These are phyloP conservation scores for Ibidorhyncha struthersii DNA, from an alignment of 2,113 vertebrate genomes.

Conservation along the genomic window DNA sequence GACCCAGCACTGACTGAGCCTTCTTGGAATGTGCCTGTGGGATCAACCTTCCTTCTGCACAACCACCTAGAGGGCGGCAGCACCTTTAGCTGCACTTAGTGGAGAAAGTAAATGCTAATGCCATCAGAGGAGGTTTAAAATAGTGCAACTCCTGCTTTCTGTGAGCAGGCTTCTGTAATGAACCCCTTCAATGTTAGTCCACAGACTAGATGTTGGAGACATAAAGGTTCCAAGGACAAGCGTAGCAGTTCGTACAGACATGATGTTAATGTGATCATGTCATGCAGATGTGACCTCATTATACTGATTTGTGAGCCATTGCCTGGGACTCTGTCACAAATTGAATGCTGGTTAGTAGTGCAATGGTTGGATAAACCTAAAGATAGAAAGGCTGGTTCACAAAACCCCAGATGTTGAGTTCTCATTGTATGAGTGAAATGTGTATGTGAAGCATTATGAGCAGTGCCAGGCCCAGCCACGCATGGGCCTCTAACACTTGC, in stretches of 20 bases:
- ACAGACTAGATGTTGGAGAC: neutral
- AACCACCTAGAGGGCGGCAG: accelerated
- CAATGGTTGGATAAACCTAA: neutral
- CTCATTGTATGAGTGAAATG: neutral
- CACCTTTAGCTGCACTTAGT: accelerated
- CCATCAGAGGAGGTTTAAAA: neutral
- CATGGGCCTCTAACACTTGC: accelerated
- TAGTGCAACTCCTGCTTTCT: neutral
- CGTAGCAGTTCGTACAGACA: neutral
- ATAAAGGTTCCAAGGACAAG: neutral
- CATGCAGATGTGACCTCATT: neutral
- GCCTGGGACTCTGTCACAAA: neutral
- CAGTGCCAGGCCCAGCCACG: neutral
- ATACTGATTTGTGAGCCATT: neutral
- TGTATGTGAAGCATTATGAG: neutral
- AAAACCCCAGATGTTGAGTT: neutral
- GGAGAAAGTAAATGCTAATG: neutral
- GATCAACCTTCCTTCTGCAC: neutral
- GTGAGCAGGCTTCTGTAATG: neutral
- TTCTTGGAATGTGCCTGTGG: neutral
- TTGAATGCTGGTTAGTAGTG: neutral
- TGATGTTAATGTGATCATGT: accelerated
- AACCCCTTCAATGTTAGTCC: neutral
- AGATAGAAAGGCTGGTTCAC: neutral
- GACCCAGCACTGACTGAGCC: neutral